Percentiles rank a stretch among this genome's conserved stretches.
These are phyloP conservation scores for Lycaena phlaeas DNA, from an alignment of 2,888 invertebrate genomes.

Conservation along the genomic window DNA sequence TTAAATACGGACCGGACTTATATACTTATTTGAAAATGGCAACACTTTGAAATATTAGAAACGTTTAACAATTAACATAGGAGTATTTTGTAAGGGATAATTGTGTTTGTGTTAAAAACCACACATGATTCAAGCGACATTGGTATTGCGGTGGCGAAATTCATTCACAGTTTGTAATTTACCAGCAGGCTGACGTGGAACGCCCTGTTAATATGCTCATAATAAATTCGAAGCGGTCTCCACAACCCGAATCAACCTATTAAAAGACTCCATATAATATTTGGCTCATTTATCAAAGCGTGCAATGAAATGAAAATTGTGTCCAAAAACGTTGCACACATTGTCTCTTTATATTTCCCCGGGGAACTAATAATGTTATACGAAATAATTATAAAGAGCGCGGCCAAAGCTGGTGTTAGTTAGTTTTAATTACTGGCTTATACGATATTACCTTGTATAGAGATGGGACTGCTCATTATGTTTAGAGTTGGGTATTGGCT, in stretches of 20 bases:
- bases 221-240: conserved; percentile 60
- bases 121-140: conserved; percentile 3
- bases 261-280: conserved; percentile 49
- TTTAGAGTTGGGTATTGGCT: too few relatives aligned
- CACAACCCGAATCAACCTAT: conserved; percentile 38
- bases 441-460: conserved; percentile 32
- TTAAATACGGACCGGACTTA: too few relatives aligned
- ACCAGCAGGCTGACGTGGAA: conserved; percentile 13
- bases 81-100: not conserved
- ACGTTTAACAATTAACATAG: too few relatives aligned
- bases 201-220: conserved; percentile 61
- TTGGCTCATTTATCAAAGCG: conserved; percentile 26
- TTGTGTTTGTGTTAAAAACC: conserved; percentile 2
- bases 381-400: conserved; percentile 47
- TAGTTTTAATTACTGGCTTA: conserved; percentile 55
- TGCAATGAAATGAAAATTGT: conserved; percentile 29
- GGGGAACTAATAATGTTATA: conserved; percentile 44
- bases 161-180: conserved; percentile 4
- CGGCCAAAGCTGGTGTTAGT: conserved; percentile 36
- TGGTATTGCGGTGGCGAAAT: not conserved
- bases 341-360: conserved; percentile 41
- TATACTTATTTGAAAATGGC: too few relatives aligned
- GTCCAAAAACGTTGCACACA: conserved; percentile 29
- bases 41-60: too few relatives aligned
- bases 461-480: not conserved